These are phyloP conservation scores for Nasonovia ribisnigri DNA, from an alignment of 2,888 invertebrate species.

Conservation along the genomic window DNA sequence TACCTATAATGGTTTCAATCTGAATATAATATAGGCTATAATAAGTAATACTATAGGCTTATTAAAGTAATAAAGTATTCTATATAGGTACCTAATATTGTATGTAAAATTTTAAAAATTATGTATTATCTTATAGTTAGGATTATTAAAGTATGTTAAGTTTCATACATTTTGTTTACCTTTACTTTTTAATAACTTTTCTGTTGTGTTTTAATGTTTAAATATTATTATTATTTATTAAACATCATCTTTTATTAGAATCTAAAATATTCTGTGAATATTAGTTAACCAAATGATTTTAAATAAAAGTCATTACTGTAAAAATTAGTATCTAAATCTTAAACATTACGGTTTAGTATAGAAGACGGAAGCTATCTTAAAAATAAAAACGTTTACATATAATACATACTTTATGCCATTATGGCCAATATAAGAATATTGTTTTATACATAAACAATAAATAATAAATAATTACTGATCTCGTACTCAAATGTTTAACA, in stretches of 20 bases:
- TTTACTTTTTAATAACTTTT: background rate
- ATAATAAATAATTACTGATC: background rate
- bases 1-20: background rate
- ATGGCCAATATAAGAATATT: background rate
- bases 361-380: background rate
- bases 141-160: background rate
- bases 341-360: background rate
- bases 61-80: background rate
- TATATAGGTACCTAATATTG: background rate
- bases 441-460: background rate
- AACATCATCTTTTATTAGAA: background rate
- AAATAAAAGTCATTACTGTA: background rate
- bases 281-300: background rate
- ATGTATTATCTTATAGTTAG: background rate
- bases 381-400: background rate
- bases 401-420: background rate
- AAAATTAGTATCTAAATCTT: background rate
- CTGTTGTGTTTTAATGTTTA: background rate
- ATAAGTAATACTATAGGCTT: background rate
- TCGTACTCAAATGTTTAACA: background rate
- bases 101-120: background rate
- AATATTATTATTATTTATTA: background rate
- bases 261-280: background rate
- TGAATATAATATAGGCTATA: background rate
- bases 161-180: background rate